Percentiles rank a stretch among this genome's conserved stretches.
Conservation (phyloP, 2,888 invertebrate genomes). For the Drosophila paranaensis region DNA sequence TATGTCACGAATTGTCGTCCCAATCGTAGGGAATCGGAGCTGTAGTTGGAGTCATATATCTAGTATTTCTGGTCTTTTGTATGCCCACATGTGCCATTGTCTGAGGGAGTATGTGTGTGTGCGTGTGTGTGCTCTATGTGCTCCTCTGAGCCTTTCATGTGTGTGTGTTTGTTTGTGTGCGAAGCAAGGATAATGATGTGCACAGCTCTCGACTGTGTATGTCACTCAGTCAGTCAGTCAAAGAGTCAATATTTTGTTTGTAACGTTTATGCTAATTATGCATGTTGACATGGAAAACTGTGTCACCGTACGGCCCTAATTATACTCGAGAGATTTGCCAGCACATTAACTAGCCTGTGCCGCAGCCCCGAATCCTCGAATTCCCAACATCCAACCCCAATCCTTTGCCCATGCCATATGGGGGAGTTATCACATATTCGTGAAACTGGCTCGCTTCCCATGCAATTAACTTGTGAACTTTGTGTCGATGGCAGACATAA, state of each 20-base stretch:
- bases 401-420: not conserved
- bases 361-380: not conserved
- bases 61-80: constrained; percentile 15
- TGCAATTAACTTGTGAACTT: constrained; percentile 11
- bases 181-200: constrained; percentile 51
- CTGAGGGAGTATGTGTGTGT: not conserved
- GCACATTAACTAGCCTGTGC: constrained; percentile 34
- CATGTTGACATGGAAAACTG: constrained; percentile 73
- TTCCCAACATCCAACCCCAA: not conserved
- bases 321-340: constrained; percentile 62
- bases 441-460: not conserved
- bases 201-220: constrained; percentile 42
- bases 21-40: constrained; percentile 37
- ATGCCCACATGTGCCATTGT: constrained; percentile 25
- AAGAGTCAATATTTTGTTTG: constrained; percentile 73
- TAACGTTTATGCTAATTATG: constrained; percentile 77
- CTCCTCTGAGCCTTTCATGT: constrained; percentile 9
- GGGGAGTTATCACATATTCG: constrained; percentile 4
- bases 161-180: constrained; percentile 19
- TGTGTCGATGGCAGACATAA: constrained; percentile 2
- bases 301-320: constrained; percentile 66
- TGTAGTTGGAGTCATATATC: constrained; percentile 4
- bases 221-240: constrained; percentile 43
- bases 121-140: constrained; percentile 2
- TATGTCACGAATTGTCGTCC: constrained; percentile 67